Percentiles rank a stretch among this genome's conserved stretches.
These are phyloP conservation scores for Nephila pilipes DNA, from an alignment of 1,140 invertebrate genomes.

Conservation along the genomic window DNA sequence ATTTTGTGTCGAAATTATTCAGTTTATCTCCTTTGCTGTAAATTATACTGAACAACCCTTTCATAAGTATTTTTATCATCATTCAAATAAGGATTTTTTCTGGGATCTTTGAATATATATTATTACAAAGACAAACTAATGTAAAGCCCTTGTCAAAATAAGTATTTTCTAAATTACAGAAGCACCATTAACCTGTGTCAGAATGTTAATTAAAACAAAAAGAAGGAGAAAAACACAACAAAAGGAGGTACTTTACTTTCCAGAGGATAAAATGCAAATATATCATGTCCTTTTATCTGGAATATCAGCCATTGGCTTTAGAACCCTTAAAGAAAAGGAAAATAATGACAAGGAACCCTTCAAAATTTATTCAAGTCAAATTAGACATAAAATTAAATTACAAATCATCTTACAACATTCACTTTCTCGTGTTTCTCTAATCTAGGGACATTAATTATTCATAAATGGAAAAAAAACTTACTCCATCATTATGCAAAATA, in stretches of 20 bases:
- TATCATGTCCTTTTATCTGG: no score
- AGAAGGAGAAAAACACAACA: not conserved
- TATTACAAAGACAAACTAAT: no score
- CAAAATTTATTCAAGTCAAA: not conserved
- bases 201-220: not conserved
- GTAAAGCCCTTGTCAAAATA: no score
- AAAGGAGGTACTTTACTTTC: not conserved
- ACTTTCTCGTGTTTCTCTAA: not conserved
- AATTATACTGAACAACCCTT: no score
- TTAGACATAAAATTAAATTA: conserved; percentile 1
- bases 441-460: not conserved
- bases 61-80: no score
- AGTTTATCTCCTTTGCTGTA: no score
- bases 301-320: no score
- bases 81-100: no score
- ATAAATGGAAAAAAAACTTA: not conserved
- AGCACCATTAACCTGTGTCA: no score
- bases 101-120: no score
- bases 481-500: not conserved
- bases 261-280: not conserved
- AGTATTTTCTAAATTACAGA: no score
- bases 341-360: not conserved
- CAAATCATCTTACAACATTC: not conserved
- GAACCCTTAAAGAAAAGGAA: not conserved
- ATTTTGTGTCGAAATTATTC: no score